Evolutionary conservation across 2,888 invertebrate species (phyloP), one percentile per base, ranked within the genome.

Genomic region (Nomada flava): DNA sequence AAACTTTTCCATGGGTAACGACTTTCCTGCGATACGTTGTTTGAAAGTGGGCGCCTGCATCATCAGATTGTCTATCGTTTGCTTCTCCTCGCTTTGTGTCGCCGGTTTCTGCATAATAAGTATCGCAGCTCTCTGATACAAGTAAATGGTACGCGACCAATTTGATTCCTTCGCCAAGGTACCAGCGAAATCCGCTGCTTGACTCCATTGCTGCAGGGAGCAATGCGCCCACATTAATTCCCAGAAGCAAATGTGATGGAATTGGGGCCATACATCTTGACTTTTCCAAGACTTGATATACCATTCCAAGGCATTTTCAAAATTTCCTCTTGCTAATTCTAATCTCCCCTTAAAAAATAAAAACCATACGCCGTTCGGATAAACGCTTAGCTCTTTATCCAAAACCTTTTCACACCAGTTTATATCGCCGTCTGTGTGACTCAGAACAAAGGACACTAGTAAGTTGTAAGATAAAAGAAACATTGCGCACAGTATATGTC

Each of bases 1-100:
- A 94, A 99, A 99, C 94, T 99, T 99, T 94, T 99, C 99, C 96
- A 99, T 97, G 1, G 99, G 99, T 85, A 99, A 94, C 0, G 99
- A 99, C 94, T 99, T 99, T 0, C 99, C 99, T 47, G 99, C 98
- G 74, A 99, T 98, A 76, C 97, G 95, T 92, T 98, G 98, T 90
- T 98, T 98, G 93, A 96, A 96, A 71, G 95, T 95, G 2, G 98
- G 97, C 7, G 98, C 97, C 92, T 95, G 97, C 96, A 95, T 95
- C 95, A 98, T 96, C 15, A 98, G 94, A 64, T 95, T 94, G 68
- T 95, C 94, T 70, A 96, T 95, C 63, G 95, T 95, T 36, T 94
- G 94, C 69, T 94, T 93, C 13, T 94, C 94, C 1, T 92, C 88
- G 4, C 94, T 94, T 29, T 95, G 92, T 42, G 94, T 94, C 2